Percentiles rank a stretch among this genome's conserved stretches.
Evolutionary conservation across 2,113 vertebrate species (phyloP).

Genomic region (Prochilodus magdalenae): DNA sequence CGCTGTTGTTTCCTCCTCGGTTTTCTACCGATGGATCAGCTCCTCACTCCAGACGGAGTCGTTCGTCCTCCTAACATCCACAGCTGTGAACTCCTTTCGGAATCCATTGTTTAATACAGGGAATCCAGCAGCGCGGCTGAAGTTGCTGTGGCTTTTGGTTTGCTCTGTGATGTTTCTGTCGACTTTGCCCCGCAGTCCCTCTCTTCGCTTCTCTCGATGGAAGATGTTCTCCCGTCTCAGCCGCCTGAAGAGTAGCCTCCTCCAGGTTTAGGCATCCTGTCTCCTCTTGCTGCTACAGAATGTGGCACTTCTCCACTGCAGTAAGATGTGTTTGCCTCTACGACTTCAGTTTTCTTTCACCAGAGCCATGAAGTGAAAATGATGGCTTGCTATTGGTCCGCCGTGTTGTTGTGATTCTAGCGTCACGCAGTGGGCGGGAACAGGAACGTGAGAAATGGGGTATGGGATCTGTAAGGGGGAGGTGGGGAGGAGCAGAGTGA

Average conservation of each 20-base stretch:
- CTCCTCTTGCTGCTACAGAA: neutral
- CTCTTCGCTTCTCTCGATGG: neutral
- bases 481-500: neutral
- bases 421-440: conserved; percentile 66
- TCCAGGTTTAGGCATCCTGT: neutral
- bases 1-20: conserved; percentile 3
- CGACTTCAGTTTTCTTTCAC: neutral
- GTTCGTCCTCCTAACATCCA: conserved; percentile 3
- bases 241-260: neutral
- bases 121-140: neutral
- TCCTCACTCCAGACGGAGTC: neutral
- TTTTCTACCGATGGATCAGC: neutral
- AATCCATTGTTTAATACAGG: neutral
- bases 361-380: neutral
- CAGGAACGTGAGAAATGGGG: conserved; percentile 41
- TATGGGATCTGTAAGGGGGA: neutral
- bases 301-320: too few relatives aligned
- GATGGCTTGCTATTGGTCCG: conserved; percentile 79
- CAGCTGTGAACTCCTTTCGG: neutral
- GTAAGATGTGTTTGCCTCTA: neutral
- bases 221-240: neutral
- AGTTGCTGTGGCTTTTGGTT: too few relatives aligned
- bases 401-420: conserved; percentile 76
- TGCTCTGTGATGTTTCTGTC: neutral
- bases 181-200: neutral